Conservation (phyloP, 2,113 vertebrate genomes). For the Archilochus colubris region DNA sequence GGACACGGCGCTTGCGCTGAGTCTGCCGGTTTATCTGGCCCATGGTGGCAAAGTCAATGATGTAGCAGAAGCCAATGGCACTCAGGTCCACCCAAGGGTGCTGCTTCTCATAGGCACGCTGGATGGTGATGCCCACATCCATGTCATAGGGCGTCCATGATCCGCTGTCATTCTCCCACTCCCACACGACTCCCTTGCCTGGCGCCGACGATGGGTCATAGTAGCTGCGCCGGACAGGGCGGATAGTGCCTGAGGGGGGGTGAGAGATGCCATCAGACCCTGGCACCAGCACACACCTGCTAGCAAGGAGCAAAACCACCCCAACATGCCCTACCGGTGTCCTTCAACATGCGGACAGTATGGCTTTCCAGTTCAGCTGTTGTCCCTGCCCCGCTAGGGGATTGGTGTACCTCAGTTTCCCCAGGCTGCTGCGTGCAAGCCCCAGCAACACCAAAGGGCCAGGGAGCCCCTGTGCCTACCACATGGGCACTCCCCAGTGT, state of each 20-base stretch:
- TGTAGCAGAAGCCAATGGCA: conserved; percentile 79
- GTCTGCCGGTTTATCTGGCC: conserved; percentile 84
- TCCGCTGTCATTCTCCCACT: conserved; percentile 81
- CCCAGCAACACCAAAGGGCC: fast-evolving
- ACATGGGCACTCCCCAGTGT: fast-evolving
- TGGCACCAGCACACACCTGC: not conserved
- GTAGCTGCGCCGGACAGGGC: conserved; percentile 80
- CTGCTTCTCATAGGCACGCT: conserved; percentile 80
- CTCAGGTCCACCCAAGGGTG: conserved; percentile 82
- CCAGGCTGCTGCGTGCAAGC: not conserved
- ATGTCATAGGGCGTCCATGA: conserved; percentile 81
- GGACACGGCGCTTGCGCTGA: conserved; percentile 84
- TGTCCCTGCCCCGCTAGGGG: not conserved
- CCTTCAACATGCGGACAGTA: fast-evolving
- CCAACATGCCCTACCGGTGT: not conserved
- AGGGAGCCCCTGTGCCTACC: not conserved
- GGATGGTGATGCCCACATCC: conserved; percentile 82
- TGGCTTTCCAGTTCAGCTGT: fast-evolving
- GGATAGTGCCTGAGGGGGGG: conserved; percentile 76
- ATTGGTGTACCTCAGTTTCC: not conserved
- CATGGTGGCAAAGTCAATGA: conserved; percentile 82
- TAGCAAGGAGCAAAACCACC: not conserved
- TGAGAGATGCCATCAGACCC: not conserved
- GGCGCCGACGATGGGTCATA: conserved; percentile 76
- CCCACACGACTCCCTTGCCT: conserved; percentile 81